These are phyloP conservation scores for Elephas maximus DNA, from an alignment of 2,113 vertebrate genomes.

Conservation along the genomic window DNA sequence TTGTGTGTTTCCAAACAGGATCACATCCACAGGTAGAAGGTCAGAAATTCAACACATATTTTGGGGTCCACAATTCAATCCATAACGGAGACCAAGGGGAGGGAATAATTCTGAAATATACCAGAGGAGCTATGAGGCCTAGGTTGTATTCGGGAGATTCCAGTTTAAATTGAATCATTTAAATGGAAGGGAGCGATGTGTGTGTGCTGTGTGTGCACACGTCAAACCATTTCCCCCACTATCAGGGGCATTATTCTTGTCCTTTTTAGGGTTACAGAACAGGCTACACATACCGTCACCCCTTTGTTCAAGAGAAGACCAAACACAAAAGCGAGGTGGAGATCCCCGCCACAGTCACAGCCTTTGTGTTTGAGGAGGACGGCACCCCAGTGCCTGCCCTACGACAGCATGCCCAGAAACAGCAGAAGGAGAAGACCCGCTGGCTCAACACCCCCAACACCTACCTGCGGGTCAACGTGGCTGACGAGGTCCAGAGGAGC, in stretches of 20 bases:
- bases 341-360: conserved; percentile 95
- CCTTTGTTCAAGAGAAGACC: conserved; percentile 95
- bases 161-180: neutral
- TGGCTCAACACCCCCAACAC: conserved; percentile 99
- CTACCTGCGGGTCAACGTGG: conserved; percentile 95
- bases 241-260: neutral
- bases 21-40: neutral
- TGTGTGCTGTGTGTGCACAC: neutral
- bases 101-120: neutral
- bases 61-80: neutral
- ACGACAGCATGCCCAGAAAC: conserved; percentile 94
- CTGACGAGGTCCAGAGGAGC: conserved; percentile 88
- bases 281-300: conserved; percentile 97
- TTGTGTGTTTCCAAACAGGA: neutral
- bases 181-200: neutral
- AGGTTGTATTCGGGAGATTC: neutral
- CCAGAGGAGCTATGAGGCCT: neutral
- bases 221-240: neutral
- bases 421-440: conserved; percentile 98
- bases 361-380: conserved; percentile 95
- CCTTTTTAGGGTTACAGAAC: conserved; percentile 94
- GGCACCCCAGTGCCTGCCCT: conserved; percentile 87
- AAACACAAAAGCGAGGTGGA: conserved; percentile 96
- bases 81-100: neutral
- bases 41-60: neutral